These are phyloP conservation scores for Leptinotarsa texana DNA, from an alignment of 1,140 invertebrate genomes.

Conservation along the genomic window DNA sequence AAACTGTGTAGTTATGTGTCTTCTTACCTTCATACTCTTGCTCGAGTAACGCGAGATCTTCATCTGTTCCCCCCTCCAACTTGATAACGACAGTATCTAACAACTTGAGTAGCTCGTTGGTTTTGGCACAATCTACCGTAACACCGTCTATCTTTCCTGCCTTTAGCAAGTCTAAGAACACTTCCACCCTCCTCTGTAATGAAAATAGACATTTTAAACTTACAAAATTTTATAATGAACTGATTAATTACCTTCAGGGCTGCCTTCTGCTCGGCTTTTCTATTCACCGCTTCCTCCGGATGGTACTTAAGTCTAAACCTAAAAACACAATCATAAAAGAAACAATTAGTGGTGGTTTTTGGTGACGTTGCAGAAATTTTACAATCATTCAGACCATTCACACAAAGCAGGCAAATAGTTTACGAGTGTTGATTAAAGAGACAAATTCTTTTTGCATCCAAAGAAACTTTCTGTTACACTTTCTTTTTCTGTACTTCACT, in stretches of 20 bases:
- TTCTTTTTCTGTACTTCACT: too few species aligned
- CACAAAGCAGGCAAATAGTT: not conserved
- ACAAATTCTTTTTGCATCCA: not conserved
- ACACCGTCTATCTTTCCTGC: slow-evolving; percentile 75
- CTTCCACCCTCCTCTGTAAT: slow-evolving; percentile 79
- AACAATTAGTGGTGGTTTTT: not conserved
- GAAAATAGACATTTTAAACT: not conserved
- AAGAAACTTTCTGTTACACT: too few species aligned
- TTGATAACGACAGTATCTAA: slow-evolving; percentile 96
- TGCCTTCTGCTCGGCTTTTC: slow-evolving; percentile 83
- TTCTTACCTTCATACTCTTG: slow-evolving; percentile 52
- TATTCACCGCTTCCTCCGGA: slow-evolving; percentile 91
- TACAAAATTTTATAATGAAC: not conserved
- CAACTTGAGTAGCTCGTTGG: slow-evolving; percentile 83
- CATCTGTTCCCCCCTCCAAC: slow-evolving; percentile 94
- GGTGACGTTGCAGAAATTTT: not conserved
- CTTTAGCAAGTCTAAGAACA: slow-evolving; percentile 86
- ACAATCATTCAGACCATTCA: not conserved
- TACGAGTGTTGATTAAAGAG: not conserved
- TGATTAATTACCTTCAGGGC: slow-evolving; percentile 73
- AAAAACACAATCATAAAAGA: slow-evolving; percentile 45
- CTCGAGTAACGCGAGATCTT: slow-evolving; percentile 86
- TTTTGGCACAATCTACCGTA: slow-evolving; percentile 84
- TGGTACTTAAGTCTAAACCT: slow-evolving; percentile 99
- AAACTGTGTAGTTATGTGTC: too few species aligned